Evolutionary conservation across 2,113 vertebrate genomes (phyloP).

Genomic region (Varanus komodoensis): DNA sequence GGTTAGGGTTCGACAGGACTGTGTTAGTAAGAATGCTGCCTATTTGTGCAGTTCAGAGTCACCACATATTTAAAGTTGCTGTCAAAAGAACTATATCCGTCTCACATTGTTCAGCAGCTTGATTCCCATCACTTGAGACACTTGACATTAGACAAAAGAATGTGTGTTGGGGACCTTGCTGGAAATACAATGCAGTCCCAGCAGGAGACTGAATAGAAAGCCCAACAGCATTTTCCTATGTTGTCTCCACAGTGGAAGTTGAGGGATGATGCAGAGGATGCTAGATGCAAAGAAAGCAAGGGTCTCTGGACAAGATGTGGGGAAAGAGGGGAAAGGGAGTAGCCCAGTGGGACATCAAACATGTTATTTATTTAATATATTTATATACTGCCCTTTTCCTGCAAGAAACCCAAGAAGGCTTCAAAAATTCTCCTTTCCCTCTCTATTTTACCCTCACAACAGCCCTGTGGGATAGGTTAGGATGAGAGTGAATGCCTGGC

Average conservation of each 20-base stretch:
- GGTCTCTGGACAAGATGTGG: background rate
- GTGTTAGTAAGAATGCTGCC: background rate
- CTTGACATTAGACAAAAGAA: constrained; percentile 11
- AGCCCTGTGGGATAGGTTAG: no score
- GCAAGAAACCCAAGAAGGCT: no score
- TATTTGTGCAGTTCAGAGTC: background rate
- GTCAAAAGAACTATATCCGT: background rate
- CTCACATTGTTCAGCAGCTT: background rate
- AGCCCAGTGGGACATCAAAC: no score
- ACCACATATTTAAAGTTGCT: background rate
- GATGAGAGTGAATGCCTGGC: no score
- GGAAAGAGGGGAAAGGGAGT: background rate
- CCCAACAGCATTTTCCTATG: background rate
- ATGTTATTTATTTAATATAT: no score
- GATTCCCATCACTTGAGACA: constrained; percentile 4
- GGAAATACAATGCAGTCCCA: background rate
- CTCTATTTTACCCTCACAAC: no score
- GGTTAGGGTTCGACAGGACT: background rate
- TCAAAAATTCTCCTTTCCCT: no score
- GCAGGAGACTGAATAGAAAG: background rate
- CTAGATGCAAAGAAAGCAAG: background rate
- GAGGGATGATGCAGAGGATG: background rate
- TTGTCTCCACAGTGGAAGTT: background rate
- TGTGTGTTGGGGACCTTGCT: background rate
- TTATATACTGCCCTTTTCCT: no score